These are phyloP conservation scores for Drosophila multiciliata DNA, from an alignment of 2,888 invertebrate species.

Conservation along the genomic window DNA sequence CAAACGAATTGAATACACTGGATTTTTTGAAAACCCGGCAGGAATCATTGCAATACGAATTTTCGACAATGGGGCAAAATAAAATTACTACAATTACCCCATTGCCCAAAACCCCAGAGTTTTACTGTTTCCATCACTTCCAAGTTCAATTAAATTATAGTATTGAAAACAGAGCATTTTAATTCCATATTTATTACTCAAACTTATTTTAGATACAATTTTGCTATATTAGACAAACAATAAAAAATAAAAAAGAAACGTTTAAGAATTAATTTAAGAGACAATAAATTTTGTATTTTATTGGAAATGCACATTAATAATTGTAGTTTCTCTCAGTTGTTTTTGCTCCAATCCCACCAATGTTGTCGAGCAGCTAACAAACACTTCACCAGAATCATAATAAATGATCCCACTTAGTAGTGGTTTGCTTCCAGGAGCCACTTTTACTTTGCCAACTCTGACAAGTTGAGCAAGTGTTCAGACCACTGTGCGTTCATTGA, in stretches of 20 bases:
- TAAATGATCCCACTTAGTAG: background rate
- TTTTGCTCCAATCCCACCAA: background rate
- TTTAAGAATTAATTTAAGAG: background rate
- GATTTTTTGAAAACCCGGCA: background rate
- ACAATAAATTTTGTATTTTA: background rate
- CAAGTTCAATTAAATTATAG: background rate
- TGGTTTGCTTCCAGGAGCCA: constrained; percentile 1
- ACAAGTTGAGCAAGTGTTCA: constrained; percentile 9
- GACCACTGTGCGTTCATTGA: constrained; percentile 6
- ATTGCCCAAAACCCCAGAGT: background rate
- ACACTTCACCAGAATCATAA: background rate
- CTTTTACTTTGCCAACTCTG: constrained; percentile 8
- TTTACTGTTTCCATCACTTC: background rate
- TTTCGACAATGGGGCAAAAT: background rate
- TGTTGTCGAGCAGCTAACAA: background rate
- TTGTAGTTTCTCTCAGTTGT: background rate
- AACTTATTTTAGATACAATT: no score
- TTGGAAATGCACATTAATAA: background rate
- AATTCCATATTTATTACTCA: background rate
- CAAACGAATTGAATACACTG: constrained; percentile 5
- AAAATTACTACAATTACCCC: background rate
- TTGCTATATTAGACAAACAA: no score
- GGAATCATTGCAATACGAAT: constrained; percentile 16
- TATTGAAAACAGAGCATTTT: background rate
- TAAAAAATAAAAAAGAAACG: no score